phyloP scores from a whole-genome alignment of 2,113 vertebrate genomes.

The Anser cygnoides region DNA sequence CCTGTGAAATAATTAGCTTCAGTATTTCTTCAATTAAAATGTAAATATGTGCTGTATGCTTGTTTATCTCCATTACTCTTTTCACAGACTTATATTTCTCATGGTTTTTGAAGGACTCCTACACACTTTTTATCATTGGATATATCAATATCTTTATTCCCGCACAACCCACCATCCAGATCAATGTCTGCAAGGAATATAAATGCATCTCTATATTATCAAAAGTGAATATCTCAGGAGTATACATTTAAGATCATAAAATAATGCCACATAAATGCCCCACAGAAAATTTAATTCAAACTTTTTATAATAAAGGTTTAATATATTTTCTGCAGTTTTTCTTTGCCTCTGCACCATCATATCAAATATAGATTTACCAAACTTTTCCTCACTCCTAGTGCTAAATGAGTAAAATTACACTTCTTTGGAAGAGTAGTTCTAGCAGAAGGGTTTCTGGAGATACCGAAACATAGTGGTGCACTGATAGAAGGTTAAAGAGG shows the following conservation, averaged over 20 bases:
- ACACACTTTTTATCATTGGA: neutral
- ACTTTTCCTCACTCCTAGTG: neutral
- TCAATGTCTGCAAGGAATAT: neutral
- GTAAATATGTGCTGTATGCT: neutral
- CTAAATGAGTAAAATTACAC: neutral
- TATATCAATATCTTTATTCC: neutral
- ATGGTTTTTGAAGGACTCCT: neutral
- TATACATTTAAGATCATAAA: fast-evolving
- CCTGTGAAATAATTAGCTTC: neutral
- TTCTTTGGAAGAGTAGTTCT: neutral
- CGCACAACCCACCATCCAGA: neutral
- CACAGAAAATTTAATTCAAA: neutral
- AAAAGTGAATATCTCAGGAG: neutral
- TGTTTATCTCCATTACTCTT: neutral
- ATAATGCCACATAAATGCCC: neutral
- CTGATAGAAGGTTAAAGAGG: neutral
- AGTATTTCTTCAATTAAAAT: neutral
- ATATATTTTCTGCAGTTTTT: neutral
- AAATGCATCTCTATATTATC: neutral
- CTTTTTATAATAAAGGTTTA: neutral
- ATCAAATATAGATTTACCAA: neutral
- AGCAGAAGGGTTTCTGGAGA: neutral
- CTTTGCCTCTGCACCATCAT: neutral
- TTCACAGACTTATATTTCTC: neutral
- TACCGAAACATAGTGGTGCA: neutral